These are phyloP conservation scores for Diceros bicornis DNA, from an alignment of 2,797 vertebrate species.

Conservation along the genomic window DNA sequence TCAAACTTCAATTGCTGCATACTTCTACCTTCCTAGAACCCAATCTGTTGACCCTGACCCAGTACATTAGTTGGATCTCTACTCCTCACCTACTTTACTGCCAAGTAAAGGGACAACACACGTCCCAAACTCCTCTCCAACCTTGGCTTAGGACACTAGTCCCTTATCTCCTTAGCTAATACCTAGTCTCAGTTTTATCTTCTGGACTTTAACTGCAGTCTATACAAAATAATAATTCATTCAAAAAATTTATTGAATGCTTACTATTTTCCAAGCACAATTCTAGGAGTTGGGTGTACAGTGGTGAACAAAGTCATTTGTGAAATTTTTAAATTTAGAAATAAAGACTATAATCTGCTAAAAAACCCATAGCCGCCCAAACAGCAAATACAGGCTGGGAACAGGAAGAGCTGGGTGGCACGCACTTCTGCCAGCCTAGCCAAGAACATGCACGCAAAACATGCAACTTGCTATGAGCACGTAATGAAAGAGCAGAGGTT, in stretches of 20 bases:
- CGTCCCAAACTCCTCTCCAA: background rate
- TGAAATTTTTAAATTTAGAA: conserved; percentile 62
- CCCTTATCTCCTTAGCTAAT: background rate
- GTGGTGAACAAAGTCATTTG: conserved; percentile 23
- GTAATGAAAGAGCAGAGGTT: conserved; percentile 56
- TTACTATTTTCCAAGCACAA: conserved; percentile 45
- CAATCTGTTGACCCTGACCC: background rate
- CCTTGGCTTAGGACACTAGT: background rate
- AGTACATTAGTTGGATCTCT: background rate
- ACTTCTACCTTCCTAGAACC: background rate
- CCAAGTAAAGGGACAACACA: background rate
- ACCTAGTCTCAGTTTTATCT: background rate
- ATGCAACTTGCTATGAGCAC: conserved; percentile 42
- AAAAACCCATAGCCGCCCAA: conserved; percentile 14
- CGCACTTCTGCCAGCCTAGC: conserved; percentile 55
- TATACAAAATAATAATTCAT: conserved; percentile 30
- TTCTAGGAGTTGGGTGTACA: background rate
- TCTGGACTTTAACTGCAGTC: background rate
- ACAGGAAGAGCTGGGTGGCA: conserved; percentile 56
- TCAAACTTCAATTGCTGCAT: background rate
- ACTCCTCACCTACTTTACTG: background rate
- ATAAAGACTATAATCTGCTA: conserved; percentile 57
- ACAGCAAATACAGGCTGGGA: conserved; percentile 67
- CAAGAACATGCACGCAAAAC: conserved; percentile 50
- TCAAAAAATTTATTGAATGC: conserved; percentile 18